These are phyloP conservation scores for Cyprinodon brontotheroides DNA, from an alignment of 2,113 vertebrate genomes.

Conservation along the genomic window DNA sequence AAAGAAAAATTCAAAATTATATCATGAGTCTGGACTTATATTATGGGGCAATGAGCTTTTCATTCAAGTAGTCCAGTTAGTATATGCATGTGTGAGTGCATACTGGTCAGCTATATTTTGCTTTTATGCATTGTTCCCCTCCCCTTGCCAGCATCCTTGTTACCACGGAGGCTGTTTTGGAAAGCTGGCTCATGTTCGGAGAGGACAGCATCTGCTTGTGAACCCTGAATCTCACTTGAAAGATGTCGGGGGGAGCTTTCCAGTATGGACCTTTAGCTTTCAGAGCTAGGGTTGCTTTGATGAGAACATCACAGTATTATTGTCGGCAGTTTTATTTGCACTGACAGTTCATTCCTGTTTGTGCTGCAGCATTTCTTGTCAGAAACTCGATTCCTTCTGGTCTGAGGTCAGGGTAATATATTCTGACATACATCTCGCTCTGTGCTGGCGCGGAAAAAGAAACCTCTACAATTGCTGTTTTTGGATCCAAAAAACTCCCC, in stretches of 20 bases:
- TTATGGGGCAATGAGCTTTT: neutral
- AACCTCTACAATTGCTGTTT: slow-evolving; percentile 24
- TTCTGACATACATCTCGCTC: slow-evolving; percentile 13
- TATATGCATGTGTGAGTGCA: neutral
- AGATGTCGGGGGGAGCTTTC: slow-evolving; percentile 38
- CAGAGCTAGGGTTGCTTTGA: slow-evolving; percentile 30
- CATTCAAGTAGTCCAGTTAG: neutral
- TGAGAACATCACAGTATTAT: neutral
- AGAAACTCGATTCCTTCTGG: neutral
- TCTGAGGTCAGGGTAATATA: slow-evolving; percentile 7
- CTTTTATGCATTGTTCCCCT: neutral
- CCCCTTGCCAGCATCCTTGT: slow-evolving; percentile 55
- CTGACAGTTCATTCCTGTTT: slow-evolving; percentile 3
- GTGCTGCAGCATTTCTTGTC: slow-evolving; percentile 16
- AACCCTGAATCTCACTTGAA: slow-evolving; percentile 62
- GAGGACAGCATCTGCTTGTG: slow-evolving; percentile 52
- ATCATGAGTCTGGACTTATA: neutral
- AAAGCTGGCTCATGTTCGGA: slow-evolving; percentile 74
- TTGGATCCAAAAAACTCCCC: slow-evolving; percentile 19
- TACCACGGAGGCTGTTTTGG: slow-evolving; percentile 76
- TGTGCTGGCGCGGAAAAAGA: slow-evolving; percentile 21
- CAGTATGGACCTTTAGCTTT: slow-evolving; percentile 14
- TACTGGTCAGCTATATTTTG: neutral
- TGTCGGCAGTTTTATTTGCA: slow-evolving; percentile 23
- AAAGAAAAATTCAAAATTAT: neutral